Evolutionary conservation across 2,888 invertebrate species (phyloP).

Genomic region (Volucella inflata): DNA sequence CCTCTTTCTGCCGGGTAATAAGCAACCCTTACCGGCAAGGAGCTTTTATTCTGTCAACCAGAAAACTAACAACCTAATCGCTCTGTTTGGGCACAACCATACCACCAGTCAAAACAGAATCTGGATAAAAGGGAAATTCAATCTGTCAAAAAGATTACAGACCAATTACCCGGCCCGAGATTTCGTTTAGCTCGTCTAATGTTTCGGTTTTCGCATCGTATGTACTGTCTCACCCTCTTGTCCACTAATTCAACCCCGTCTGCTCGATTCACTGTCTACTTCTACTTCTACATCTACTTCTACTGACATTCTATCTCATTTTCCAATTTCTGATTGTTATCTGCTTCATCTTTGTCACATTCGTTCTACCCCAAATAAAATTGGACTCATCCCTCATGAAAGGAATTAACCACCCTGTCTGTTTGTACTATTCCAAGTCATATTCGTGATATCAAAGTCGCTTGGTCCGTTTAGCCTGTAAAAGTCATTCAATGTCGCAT

Average conservation of each 20-base stretch:
- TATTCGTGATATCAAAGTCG: slow-evolving; percentile 23
- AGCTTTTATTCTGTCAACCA: slow-evolving; percentile 36
- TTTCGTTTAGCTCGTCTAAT: slow-evolving; percentile 65
- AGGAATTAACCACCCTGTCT: background rate
- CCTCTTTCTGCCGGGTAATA: background rate
- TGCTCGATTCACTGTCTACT: slow-evolving; percentile 5
- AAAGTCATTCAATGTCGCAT: slow-evolving; percentile 56
- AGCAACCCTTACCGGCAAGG: slow-evolving; percentile 11
- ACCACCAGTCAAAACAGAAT: slow-evolving; percentile 83
- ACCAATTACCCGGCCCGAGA: slow-evolving; percentile 82
- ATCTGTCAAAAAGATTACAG: slow-evolving; percentile 85
- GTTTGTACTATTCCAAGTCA: background rate
- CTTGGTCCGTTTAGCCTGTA: slow-evolving; percentile 48
- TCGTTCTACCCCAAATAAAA: slow-evolving; percentile 1
- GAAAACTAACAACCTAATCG: slow-evolving; percentile 66
- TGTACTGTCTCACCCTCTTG: no score
- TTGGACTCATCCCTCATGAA: background rate
- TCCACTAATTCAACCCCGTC: slow-evolving; percentile 43
- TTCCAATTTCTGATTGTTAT: slow-evolving; percentile 62
- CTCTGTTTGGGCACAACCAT: slow-evolving; percentile 66
- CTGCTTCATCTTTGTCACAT: slow-evolving; percentile 58
- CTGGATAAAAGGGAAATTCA: slow-evolving; percentile 84
- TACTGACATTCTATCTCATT: slow-evolving; percentile 52
- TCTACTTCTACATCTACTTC: no score
- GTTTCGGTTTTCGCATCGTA: slow-evolving; percentile 52